A percentile compares a stretch with the other conserved stretches of the same genome.
phyloP scores from a whole-genome alignment of 2,888 invertebrate genomes.

The Orthosia incerta region DNA sequence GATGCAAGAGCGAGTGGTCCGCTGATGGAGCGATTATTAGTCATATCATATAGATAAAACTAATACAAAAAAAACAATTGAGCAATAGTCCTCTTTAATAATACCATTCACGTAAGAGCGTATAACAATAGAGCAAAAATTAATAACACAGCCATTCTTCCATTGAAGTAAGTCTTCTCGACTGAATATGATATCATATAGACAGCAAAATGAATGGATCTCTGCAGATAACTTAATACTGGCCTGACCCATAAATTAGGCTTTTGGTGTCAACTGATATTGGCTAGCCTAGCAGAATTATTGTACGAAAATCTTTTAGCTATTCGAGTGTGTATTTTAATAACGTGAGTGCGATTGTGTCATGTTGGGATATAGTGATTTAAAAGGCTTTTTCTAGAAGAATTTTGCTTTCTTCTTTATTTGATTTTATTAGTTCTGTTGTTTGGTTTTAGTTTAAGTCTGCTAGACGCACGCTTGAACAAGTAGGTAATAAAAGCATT shows the following conservation, averaged over 20 bases:
- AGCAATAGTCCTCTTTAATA: not conserved
- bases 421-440: not conserved
- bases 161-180: conserved; percentile 16
- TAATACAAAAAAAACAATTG: not conserved
- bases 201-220: conserved; percentile 38
- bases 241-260: conserved; percentile 38
- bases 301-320: conserved; percentile 26
- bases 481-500: too few species aligned
- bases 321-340: conserved; percentile 20
- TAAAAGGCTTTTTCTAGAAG: not conserved
- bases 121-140: conserved; percentile 5
- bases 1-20: too few species aligned
- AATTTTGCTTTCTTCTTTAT: not conserved
- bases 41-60: too few species aligned
- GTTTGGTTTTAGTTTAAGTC: not conserved
- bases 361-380: not conserved
- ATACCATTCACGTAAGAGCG: not conserved
- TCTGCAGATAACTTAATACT: conserved; percentile 54
- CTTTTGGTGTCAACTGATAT: conserved; percentile 39
- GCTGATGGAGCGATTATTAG: too few species aligned
- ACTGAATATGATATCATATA: conserved; percentile 40
- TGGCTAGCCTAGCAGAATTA: conserved; percentile 21
- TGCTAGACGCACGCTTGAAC: too few species aligned
- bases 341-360: conserved; percentile 15
- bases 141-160: conserved; percentile 1